These are phyloP conservation scores for Apolygus lucorum DNA, from an alignment of 1,140 invertebrate genomes.

Conservation along the genomic window DNA sequence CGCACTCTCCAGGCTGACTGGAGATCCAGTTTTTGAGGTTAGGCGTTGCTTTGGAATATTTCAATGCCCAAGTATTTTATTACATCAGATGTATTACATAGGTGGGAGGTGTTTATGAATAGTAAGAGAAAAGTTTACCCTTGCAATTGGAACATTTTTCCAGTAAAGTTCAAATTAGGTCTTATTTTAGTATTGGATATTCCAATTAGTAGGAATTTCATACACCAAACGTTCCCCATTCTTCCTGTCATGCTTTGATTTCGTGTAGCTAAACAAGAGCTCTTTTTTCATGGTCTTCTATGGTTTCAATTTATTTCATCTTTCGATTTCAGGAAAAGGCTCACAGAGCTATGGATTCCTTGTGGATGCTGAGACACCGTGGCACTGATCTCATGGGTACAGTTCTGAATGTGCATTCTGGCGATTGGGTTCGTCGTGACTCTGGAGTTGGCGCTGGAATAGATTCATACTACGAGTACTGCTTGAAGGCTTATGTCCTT, in stretches of 20 bases:
- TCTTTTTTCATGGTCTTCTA: not conserved
- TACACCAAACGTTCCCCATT: too few relatives aligned
- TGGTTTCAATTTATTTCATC: not conserved
- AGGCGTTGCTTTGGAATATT: too few relatives aligned
- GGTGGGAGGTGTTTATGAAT: too few relatives aligned
- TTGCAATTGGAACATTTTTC: too few relatives aligned
- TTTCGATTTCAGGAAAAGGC: constrained; percentile 64
- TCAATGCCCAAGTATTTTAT: too few relatives aligned
- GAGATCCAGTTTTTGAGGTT: constrained; percentile 84
- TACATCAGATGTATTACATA: too few relatives aligned
- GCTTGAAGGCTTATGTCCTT: constrained; percentile 79
- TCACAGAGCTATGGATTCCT: constrained; percentile 89
- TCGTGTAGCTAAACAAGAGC: constrained; percentile 5
- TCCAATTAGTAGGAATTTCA: too few relatives aligned
- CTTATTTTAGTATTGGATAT: too few relatives aligned
- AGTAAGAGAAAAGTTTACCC: too few relatives aligned
- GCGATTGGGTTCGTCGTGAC: constrained; percentile 92
- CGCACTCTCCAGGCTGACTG: constrained; percentile 83
- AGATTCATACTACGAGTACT: constrained; percentile 98
- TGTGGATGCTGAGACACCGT: constrained; percentile 90
- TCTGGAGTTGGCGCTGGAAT: constrained; percentile 98
- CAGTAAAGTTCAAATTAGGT: too few relatives aligned
- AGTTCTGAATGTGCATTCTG: constrained; percentile 91
- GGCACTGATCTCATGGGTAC: constrained; percentile 89
- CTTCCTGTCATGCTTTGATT: not conserved